Evolutionary conservation across 2,113 vertebrate species (phyloP).

Genomic region (Mesoclemmys tuberculata): DNA sequence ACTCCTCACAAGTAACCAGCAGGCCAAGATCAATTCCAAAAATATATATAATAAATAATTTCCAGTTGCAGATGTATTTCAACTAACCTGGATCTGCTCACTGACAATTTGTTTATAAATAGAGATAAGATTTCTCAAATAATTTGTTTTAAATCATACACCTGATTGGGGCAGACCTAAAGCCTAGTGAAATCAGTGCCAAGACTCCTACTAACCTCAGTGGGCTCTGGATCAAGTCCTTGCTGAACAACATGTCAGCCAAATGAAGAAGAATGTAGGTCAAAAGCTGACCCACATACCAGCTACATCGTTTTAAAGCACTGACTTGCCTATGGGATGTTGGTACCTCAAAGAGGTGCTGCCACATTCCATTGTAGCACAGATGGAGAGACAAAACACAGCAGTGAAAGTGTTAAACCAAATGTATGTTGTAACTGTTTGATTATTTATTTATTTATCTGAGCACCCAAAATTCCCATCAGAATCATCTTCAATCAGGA

Average conservation of each 20-base stretch:
- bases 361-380: neutral
- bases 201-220: neutral
- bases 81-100: neutral
- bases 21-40: neutral
- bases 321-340: neutral
- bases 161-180: neutral
- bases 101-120: neutral
- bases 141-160: neutral
- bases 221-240: neutral
- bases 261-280: neutral
- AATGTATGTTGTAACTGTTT: neutral
- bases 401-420: neutral
- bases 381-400: neutral
- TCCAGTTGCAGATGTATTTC: neutral
- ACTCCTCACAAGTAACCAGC: neutral
- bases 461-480: neutral
- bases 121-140: neutral
- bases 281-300: neutral
- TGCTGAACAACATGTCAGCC: neutral
- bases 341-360: neutral
- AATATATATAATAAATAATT: neutral
- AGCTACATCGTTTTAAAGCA: neutral
- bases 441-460: neutral
- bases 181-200: fast-evolving
- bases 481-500: neutral